Evolutionary conservation across 1,140 invertebrate genomes (phyloP), one percentile per base, ranked within the genome.

Genomic region (Drosophila equinoxialis): DNA sequence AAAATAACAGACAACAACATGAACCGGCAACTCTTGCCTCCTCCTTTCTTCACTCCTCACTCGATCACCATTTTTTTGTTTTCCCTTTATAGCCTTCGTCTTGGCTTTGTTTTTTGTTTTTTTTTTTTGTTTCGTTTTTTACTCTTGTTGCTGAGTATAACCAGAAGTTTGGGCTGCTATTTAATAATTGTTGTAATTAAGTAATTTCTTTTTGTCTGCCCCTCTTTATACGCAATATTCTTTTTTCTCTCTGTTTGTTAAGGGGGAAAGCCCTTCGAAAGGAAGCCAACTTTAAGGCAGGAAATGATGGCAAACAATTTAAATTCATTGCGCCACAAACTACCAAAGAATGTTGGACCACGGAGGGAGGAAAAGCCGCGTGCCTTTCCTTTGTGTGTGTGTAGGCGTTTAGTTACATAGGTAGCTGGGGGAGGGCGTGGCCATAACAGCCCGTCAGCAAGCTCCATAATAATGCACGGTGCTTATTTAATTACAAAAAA

Each of bases 171-270:
- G 35, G 78, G 66, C 68, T 73, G 79, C 64, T 87, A 68, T 80
- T 79, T 86, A 89, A 89, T 89, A 89, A 89, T 89, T 89, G 85
- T 89, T 89, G 84, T 89, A 89, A 89, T 89, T 89, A 89, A 89
- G 84, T 81, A 87, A 87, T 87, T 87, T 82, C 84, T 80, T 73
- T 89, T 69, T 70, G 45, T 51, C 45, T 51, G 45, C 45, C 45
- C 45, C 45, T 51, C 45, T 51, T 51, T 51, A 48, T 20, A 51
- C 20, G 17, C 20, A 51, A 51, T 51, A 51, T 51, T 51, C 14
- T 51, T 51, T 51, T 17, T 17, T 3, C 7, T 30, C 20, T 20
- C 45, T 48, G 5, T 45, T 33, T 45, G 45, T 33, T 30, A 30
- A 6, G 30, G 73, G 54, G 17, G 23, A 23, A 39, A 37, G 60